Conservation (phyloP, 2,888 invertebrate genomes). For the Empis livida region DNA sequence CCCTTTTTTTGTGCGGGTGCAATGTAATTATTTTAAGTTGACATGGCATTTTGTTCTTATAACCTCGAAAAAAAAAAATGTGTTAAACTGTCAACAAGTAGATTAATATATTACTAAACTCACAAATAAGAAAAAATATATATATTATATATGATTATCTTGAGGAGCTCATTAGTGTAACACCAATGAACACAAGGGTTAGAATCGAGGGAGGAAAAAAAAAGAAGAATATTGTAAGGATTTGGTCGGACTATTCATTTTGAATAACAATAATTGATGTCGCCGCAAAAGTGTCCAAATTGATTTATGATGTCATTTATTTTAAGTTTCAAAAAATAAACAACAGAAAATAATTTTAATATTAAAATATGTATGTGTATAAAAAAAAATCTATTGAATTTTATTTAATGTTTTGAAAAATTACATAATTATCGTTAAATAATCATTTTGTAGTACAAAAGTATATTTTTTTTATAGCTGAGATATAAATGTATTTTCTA, state of each 20-base stretch:
- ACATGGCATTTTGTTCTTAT: neutral
- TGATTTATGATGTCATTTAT: slow-evolving; percentile 19
- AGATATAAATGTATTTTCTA: too few species aligned
- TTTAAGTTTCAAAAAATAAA: slow-evolving; percentile 3
- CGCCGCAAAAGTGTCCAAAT: slow-evolving; percentile 13
- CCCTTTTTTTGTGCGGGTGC: too few species aligned
- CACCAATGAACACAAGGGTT: too few species aligned
- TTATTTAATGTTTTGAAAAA: too few species aligned
- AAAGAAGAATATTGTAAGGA: too few species aligned
- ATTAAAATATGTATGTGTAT: neutral
- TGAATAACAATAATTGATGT: slow-evolving; percentile 1
- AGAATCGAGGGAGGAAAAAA: too few species aligned
- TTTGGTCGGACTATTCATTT: too few species aligned
- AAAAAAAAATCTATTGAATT: too few species aligned
- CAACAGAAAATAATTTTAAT: neutral
- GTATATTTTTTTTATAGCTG: too few species aligned
- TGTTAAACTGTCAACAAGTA: slow-evolving; percentile 1
- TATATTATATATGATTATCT: neutral
- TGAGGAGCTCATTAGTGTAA: neutral
- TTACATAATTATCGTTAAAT: too few species aligned
- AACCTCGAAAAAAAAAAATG: neutral
- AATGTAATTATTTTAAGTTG: neutral
- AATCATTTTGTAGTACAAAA: too few species aligned
- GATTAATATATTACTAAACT: neutral
- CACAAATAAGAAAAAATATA: neutral